Percentiles rank a stretch among this genome's conserved stretches.
Evolutionary conservation across 2,888 invertebrate genomes (phyloP).

Genomic region (Drosophila pseudotalamancana): DNA sequence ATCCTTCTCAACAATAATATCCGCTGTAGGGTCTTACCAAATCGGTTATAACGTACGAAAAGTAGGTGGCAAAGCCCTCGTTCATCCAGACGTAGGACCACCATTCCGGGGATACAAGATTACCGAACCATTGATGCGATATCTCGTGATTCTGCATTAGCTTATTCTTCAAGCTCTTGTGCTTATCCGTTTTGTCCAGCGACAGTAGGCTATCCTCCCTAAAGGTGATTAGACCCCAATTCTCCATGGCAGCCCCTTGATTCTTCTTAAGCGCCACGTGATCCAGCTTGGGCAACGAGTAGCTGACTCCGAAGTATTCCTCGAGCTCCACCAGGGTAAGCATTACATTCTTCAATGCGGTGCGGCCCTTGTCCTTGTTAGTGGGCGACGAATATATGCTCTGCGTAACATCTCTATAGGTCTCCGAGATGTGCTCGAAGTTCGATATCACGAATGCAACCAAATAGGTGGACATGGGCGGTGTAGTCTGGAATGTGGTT

Average conservation of each 20-base stretch:
- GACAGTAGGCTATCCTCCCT: conserved; percentile 76
- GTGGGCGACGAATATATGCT: conserved; percentile 77
- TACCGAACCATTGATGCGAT: conserved; percentile 92
- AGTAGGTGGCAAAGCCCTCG: conserved; percentile 88
- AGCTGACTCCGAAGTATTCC: conserved; percentile 90
- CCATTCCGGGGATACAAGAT: conserved; percentile 89
- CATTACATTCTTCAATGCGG: conserved; percentile 74
- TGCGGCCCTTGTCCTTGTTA: conserved; percentile 59
- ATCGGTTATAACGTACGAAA: conserved; percentile 78
- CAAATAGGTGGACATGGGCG: conserved; percentile 91
- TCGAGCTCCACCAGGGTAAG: conserved; percentile 84
- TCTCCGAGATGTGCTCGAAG: conserved; percentile 84
- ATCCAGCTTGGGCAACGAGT: conserved; percentile 92
- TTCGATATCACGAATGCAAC: conserved; percentile 92
- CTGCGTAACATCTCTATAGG: conserved; percentile 81
- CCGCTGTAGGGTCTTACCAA: conserved; percentile 53
- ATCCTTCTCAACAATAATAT: too few relatives aligned
- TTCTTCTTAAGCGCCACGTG: conserved; percentile 94
- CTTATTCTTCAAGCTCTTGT: conserved; percentile 76
- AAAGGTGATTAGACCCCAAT: conserved; percentile 95
- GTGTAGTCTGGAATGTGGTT: conserved; percentile 85
- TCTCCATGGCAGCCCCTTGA: conserved; percentile 95
- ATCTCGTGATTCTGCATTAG: conserved; percentile 87
- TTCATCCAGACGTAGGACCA: conserved; percentile 91
- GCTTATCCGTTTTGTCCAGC: conserved; percentile 84